phyloP scores from a whole-genome alignment of 2,797 vertebrate species.

The Hippocampus kuda region DNA sequence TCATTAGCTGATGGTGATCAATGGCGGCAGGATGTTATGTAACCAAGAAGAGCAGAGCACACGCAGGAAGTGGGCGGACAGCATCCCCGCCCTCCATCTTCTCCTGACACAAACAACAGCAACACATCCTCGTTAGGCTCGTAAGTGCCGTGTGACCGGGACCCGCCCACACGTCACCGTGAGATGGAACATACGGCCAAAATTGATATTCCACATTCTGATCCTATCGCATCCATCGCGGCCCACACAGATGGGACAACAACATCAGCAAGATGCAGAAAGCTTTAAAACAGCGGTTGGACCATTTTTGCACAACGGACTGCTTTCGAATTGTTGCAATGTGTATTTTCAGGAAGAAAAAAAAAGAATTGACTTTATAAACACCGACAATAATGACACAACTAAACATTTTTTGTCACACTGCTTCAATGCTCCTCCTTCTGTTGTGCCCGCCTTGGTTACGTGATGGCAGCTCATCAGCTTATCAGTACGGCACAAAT shows the following conservation, averaged over 20 bases:
- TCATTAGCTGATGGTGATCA: background rate
- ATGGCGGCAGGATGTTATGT: background rate
- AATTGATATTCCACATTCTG: constrained; percentile 37
- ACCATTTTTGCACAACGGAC: too few relatives aligned
- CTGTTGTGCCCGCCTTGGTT: too few relatives aligned
- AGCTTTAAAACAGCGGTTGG: background rate
- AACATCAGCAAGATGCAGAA: background rate
- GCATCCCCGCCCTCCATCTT: constrained; percentile 1
- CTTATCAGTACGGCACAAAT: too few relatives aligned
- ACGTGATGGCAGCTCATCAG: too few relatives aligned
- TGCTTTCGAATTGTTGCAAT: too few relatives aligned
- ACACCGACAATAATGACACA: too few relatives aligned
- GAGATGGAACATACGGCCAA: constrained; percentile 21
- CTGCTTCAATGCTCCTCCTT: too few relatives aligned
- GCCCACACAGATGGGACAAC: constrained; percentile 4
- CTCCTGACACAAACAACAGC: background rate
- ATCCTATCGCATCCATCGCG: constrained; percentile 25
- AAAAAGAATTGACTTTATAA: too few relatives aligned
- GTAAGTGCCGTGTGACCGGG: constrained; percentile 8
- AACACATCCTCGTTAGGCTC: constrained; percentile 10
- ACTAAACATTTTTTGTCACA: too few relatives aligned
- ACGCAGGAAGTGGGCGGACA: background rate
- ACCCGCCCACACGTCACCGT: constrained; percentile 26
- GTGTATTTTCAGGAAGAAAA: too few relatives aligned
- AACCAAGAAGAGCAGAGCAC: background rate